These are phyloP conservation scores for Drosophila sulfurigaster DNA, from an alignment of 1,140 invertebrate species.

Conservation along the genomic window DNA sequence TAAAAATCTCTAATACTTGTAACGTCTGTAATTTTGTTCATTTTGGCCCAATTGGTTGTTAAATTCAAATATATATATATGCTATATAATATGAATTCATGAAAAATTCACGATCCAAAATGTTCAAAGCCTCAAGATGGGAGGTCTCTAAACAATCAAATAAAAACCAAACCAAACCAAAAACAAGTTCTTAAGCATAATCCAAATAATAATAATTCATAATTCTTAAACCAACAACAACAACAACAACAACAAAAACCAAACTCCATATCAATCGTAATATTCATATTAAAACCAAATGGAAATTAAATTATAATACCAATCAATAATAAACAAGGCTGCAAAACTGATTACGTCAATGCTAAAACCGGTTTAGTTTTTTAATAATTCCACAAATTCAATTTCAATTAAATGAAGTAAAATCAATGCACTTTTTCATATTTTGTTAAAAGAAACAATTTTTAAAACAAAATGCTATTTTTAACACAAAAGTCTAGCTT, in stretches of 20 bases:
- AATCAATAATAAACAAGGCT: slow-evolving; percentile 5
- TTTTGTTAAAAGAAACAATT: too few species aligned
- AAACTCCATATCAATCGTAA: slow-evolving; percentile 46
- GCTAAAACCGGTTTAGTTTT: too few species aligned
- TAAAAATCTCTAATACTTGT: slow-evolving; percentile 60
- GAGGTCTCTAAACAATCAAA: slow-evolving; percentile 15
- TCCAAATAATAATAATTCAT: slow-evolving; percentile 47
- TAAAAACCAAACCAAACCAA: not conserved
- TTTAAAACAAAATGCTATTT: too few species aligned
- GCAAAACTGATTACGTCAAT: not conserved
- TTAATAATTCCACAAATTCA: too few species aligned
- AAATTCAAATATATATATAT: slow-evolving; percentile 22
- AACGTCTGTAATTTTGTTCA: slow-evolving; percentile 81
- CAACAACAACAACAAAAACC: slow-evolving; percentile 5
- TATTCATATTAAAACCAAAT: slow-evolving; percentile 21
- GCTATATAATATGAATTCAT: slow-evolving; percentile 10
- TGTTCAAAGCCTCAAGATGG: slow-evolving; percentile 55
- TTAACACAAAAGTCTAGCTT: too few species aligned
- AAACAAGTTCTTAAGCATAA: slow-evolving; percentile 29
- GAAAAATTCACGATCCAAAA: slow-evolving; percentile 57
- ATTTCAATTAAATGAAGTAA: too few species aligned
- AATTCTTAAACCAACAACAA: slow-evolving; percentile 49
- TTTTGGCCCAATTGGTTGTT: slow-evolving; percentile 77
- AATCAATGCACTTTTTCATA: too few species aligned
- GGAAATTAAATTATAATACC: not conserved